Evolutionary conservation across 2,797 vertebrate species (phyloP).

Genomic region (Sebastiscus albofasciatus): DNA sequence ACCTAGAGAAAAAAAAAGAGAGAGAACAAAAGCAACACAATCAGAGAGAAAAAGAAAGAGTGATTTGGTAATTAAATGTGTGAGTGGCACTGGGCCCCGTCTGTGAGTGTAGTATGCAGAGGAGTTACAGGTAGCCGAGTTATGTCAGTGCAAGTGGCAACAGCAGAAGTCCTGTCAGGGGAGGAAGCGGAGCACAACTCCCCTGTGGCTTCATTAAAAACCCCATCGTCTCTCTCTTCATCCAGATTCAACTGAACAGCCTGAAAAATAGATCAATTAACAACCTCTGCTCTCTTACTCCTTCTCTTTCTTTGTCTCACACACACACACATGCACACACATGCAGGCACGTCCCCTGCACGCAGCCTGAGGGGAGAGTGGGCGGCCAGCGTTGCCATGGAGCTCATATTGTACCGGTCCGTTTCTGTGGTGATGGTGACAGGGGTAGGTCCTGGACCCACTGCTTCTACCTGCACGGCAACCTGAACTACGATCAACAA

Average conservation of each 20-base stretch:
- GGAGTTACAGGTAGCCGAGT: slow-evolving; percentile 45
- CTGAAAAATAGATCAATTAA: slow-evolving; percentile 75
- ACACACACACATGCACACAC: background rate
- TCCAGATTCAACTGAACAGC: slow-evolving; percentile 55
- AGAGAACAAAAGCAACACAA: background rate
- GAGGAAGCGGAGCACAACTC: slow-evolving; percentile 43
- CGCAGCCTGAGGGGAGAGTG: slow-evolving; percentile 66
- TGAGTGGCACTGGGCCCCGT: background rate
- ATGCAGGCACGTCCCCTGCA: background rate
- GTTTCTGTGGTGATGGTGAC: slow-evolving; percentile 68
- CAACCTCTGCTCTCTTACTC: slow-evolving; percentile 37
- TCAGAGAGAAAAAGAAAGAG: background rate
- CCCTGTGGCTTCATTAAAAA: slow-evolving; percentile 73
- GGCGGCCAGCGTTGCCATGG: slow-evolving; percentile 80
- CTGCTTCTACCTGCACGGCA: slow-evolving; percentile 66
- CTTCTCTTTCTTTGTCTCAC: background rate
- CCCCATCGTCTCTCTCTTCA: slow-evolving; percentile 41
- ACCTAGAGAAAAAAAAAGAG: slow-evolving; percentile 1
- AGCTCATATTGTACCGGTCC: slow-evolving; percentile 64
- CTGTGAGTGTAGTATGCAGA: slow-evolving; percentile 14
- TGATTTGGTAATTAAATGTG: background rate
- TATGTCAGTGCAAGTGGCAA: slow-evolving; percentile 41
- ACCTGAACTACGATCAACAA: slow-evolving; percentile 39
- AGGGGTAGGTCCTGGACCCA: slow-evolving; percentile 57
- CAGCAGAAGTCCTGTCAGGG: slow-evolving; percentile 51